Evolutionary conservation across 2,888 invertebrate genomes (phyloP).

Genomic region (Sisyra nigra): DNA sequence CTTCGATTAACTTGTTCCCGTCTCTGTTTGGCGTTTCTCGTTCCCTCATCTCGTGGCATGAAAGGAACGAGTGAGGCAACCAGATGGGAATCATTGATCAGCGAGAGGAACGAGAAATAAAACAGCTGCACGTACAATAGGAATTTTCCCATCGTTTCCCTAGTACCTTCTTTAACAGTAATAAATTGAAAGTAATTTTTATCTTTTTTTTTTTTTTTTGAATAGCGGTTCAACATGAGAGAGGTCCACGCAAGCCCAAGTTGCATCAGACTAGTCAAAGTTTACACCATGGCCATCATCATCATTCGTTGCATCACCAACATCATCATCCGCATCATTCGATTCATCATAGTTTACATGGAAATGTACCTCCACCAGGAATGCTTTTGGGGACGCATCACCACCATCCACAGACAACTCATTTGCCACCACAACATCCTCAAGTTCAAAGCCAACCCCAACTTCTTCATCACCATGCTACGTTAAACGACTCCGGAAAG

Average conservation of each 20-base stretch:
- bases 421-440: constrained; percentile 31
- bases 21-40: too few relatives aligned
- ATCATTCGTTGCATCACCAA: constrained; percentile 13
- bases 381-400: constrained; percentile 18
- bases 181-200: too few relatives aligned
- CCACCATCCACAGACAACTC: constrained; percentile 24
- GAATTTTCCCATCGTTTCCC: too few relatives aligned
- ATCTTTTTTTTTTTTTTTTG: background rate
- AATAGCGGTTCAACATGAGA: constrained; percentile 93
- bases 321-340: constrained; percentile 21
- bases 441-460: constrained; percentile 9
- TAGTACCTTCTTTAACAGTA: too few relatives aligned
- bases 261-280: constrained; percentile 33
- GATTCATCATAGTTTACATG: constrained; percentile 15
- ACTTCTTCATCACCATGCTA: too few relatives aligned
- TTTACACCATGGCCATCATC: background rate
- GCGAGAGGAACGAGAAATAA: too few relatives aligned
- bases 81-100: too few relatives aligned
- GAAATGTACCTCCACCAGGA: constrained; percentile 14
- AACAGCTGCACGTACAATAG: too few relatives aligned
- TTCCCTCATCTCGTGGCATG: too few relatives aligned
- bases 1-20: too few relatives aligned
- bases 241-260: constrained; percentile 90
- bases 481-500: background rate
- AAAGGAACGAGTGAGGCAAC: too few relatives aligned